Evolutionary conservation across 2,888 invertebrate genomes (phyloP).

Genomic region (Buathra laborator): DNA sequence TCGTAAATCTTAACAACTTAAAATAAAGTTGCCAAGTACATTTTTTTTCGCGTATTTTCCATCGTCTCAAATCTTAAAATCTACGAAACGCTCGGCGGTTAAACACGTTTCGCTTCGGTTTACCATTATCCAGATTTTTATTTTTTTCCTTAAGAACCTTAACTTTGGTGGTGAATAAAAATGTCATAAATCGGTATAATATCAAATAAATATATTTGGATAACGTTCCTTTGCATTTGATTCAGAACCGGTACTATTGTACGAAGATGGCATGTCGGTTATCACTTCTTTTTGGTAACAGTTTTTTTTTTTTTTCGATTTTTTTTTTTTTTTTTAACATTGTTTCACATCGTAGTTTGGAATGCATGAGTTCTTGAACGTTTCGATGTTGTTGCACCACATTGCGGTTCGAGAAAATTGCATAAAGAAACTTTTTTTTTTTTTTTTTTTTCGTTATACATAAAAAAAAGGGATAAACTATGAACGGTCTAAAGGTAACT

Average conservation of each 20-base stretch:
- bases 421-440: constrained; percentile 15
- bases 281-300: constrained; percentile 22
- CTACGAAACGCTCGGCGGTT: too few species aligned
- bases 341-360: neutral
- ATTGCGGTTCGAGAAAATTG: constrained; percentile 15
- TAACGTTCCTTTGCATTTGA: constrained; percentile 50
- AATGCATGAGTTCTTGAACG: constrained; percentile 14
- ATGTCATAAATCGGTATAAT: constrained; percentile 42
- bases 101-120: too few species aligned
- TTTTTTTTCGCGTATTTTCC: too few species aligned
- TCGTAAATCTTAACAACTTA: too few species aligned
- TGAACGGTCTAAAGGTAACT: constrained; percentile 61
- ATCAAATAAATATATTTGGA: constrained; percentile 67
- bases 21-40: too few species aligned
- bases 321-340: constrained; percentile 15
- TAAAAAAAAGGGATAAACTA: constrained; percentile 26
- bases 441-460: constrained; percentile 47
- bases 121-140: too few species aligned
- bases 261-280: constrained; percentile 44
- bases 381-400: constrained; percentile 3
- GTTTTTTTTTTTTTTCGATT: neutral
- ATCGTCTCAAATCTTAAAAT: too few species aligned
- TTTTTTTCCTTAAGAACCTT: neutral
- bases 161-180: constrained; percentile 12
- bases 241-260: constrained; percentile 51